phyloP scores from a whole-genome alignment of 1,140 invertebrate species.

The Leucophenga varia region DNA sequence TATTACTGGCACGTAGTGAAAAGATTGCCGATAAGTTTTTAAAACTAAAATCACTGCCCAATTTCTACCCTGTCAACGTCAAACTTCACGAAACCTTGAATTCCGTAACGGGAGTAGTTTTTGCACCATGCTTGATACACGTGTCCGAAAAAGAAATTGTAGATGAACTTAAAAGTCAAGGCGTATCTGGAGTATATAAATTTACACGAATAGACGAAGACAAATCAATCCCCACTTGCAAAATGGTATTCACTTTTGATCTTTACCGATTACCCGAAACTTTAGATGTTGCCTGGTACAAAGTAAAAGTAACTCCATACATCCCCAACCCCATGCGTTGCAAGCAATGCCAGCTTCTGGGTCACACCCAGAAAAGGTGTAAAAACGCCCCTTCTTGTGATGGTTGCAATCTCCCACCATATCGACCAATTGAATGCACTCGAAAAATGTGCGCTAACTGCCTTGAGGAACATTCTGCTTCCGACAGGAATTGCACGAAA shows the following conservation, averaged over 20 bases:
- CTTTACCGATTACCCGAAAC: background rate
- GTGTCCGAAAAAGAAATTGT: slow-evolving; percentile 5
- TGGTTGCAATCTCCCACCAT: slow-evolving; percentile 2
- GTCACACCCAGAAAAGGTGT: slow-evolving; percentile 4
- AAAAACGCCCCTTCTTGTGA: background rate
- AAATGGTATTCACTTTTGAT: no score
- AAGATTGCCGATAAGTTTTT: slow-evolving; percentile 4
- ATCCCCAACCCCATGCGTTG: slow-evolving; percentile 9
- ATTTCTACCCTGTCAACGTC: slow-evolving; percentile 2
- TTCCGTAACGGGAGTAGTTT: slow-evolving; percentile 3
- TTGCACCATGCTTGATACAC: background rate
- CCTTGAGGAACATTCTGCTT: no score
- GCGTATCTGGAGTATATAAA: no score
- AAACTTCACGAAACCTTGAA: slow-evolving; percentile 9
- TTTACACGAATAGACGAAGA: background rate
- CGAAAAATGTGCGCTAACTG: background rate
- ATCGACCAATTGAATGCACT: background rate
- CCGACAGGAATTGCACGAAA: slow-evolving; percentile 2
- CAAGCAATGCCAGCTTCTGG: slow-evolving; percentile 5
- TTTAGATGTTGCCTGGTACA: slow-evolving; percentile 4
- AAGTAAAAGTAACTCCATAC: slow-evolving; percentile 3
- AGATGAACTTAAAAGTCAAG: slow-evolving; percentile 1
- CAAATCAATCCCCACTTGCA: background rate
- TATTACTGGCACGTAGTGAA: background rate
- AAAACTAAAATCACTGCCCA: slow-evolving; percentile 1